phyloP scores from a whole-genome alignment of 2,113 vertebrate species.

The Columbina picui region DNA sequence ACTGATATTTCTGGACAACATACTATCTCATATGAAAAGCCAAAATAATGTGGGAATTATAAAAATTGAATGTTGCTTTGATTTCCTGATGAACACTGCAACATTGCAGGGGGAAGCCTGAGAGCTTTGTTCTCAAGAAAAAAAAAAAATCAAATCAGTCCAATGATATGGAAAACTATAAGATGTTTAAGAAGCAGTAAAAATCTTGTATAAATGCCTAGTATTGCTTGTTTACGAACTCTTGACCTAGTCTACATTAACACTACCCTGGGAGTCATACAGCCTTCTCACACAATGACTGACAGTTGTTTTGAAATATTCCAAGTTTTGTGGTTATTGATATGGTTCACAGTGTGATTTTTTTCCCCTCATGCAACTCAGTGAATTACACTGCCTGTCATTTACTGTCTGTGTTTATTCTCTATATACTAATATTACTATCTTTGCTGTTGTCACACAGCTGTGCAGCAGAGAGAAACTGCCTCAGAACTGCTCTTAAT shows the following conservation, averaged over 20 bases:
- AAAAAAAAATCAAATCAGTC: background rate
- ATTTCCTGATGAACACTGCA: background rate
- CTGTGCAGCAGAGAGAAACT: background rate
- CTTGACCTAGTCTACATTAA: background rate
- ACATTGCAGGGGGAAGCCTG: background rate
- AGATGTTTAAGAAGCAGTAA: background rate
- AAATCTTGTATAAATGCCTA: background rate
- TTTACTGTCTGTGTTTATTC: background rate
- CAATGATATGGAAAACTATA: background rate
- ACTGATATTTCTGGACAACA: background rate
- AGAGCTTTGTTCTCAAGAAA: background rate
- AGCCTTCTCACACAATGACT: background rate
- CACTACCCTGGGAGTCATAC: background rate
- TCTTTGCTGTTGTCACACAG: background rate
- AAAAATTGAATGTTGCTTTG: background rate
- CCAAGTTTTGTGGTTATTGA: background rate
- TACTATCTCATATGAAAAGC: background rate
- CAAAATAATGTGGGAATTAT: background rate
- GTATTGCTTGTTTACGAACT: background rate
- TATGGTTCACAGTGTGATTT: background rate
- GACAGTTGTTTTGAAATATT: background rate
- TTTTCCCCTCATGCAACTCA: background rate
- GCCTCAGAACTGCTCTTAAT: background rate
- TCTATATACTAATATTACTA: background rate
- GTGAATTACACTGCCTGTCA: background rate